Conservation (phyloP, 53 echinoderm and acorn worm genomes). For the Crossaster papposus region DNA sequence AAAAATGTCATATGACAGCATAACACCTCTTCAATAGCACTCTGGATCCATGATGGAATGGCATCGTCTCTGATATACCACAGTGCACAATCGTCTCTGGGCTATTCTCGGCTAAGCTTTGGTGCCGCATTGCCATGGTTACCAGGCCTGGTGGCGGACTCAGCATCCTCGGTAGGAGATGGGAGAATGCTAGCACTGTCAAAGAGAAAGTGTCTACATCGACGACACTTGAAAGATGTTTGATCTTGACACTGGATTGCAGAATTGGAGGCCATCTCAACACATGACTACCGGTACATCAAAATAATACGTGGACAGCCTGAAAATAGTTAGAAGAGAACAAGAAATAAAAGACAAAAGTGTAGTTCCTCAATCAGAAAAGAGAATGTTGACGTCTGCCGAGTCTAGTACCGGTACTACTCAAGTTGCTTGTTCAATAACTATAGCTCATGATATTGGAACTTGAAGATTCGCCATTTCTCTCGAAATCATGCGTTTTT, state of each 20-base stretch:
- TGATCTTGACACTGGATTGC: not conserved
- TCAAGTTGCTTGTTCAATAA: no score
- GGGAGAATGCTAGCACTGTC: conserved; percentile 41
- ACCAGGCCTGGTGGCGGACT: no score
- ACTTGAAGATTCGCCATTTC: no score
- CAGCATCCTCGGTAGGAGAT: not conserved
- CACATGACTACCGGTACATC: not conserved
- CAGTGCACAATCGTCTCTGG: conserved; percentile 1
- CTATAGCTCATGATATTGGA: no score
- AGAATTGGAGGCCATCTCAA: not conserved
- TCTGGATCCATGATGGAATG: conserved; percentile 61
- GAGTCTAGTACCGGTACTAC: no score
- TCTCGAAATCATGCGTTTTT: no score
- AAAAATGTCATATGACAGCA: no score
- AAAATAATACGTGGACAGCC: no score
- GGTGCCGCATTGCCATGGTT: conserved; percentile 4
- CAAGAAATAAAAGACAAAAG: no score
- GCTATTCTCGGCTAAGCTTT: not conserved
- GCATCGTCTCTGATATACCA: conserved; percentile 67
- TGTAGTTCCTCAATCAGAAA: no score
- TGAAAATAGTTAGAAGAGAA: no score
- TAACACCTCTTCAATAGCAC: conserved; percentile 64
- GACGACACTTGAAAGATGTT: conserved; percentile 66
- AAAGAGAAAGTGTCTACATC: conserved; percentile 61
- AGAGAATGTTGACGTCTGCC: no score